A percentile compares a stretch with the other conserved stretches of the same genome.
Conservation (phyloP, 2,888 invertebrate species). For the Ophion costatus region DNA sequence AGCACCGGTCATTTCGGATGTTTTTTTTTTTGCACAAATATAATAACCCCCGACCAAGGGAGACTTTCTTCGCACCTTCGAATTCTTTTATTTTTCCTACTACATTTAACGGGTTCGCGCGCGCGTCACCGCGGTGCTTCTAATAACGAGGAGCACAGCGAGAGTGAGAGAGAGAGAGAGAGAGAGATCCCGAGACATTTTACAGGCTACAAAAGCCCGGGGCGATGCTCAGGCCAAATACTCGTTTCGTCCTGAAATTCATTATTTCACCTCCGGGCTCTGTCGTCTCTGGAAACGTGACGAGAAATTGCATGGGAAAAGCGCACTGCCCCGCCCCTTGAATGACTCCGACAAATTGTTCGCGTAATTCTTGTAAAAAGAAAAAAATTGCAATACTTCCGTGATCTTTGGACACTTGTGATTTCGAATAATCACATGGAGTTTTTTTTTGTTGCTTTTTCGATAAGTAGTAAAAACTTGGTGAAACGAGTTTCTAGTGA, state of each 20-base stretch:
- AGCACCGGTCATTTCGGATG: conserved; percentile 74
- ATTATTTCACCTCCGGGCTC: conserved; percentile 29
- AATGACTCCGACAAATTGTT: background rate
- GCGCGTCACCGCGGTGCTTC: conserved; percentile 45
- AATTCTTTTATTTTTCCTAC: conserved; percentile 61
- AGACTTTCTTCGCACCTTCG: conserved; percentile 71
- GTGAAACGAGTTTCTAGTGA: background rate
- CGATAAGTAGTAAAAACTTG: background rate
- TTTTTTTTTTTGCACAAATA: conserved; percentile 56
- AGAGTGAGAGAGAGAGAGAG: background rate
- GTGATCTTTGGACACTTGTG: background rate
- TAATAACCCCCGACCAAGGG: conserved; percentile 67
- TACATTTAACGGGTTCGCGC: conserved; percentile 43
- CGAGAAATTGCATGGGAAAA: conserved; percentile 12
- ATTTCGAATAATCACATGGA: background rate
- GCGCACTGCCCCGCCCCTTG: background rate
- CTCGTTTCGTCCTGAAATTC: conserved; percentile 37
- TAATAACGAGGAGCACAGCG: conserved; percentile 47
- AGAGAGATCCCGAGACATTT: conserved; percentile 13
- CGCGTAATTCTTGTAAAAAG: background rate
- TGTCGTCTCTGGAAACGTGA: conserved; percentile 12
- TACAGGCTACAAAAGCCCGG: conserved; percentile 37
- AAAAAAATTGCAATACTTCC: background rate
- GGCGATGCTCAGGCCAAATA: conserved; percentile 32
- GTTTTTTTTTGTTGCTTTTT: background rate